Evolutionary conservation across 2,113 vertebrate genomes (phyloP).

Genomic region (Uria lomvia): DNA sequence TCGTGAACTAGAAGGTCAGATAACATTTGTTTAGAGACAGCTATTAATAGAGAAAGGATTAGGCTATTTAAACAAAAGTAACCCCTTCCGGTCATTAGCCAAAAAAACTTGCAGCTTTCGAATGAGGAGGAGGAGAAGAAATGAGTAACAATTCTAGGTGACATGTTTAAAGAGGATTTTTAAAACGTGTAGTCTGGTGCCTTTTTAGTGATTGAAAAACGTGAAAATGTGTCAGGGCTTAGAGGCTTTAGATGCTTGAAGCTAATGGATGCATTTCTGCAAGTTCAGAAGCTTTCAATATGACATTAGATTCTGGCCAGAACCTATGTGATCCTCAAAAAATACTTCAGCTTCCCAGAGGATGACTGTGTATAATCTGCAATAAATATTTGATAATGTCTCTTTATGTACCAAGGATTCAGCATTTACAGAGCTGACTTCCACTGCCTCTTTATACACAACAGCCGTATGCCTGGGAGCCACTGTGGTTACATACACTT

Average conservation of each 20-base stretch:
- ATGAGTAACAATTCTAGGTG: neutral
- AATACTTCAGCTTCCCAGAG: neutral
- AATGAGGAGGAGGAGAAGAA: neutral
- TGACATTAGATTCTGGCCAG: neutral
- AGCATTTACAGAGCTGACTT: neutral
- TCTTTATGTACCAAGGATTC: neutral
- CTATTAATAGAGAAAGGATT: constrained; percentile 50
- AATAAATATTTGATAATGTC: neutral
- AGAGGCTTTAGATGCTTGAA: neutral
- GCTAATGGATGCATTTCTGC: neutral
- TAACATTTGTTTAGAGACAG: constrained; percentile 21
- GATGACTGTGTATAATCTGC: neutral
- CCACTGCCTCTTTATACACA: neutral
- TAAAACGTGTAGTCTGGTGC: neutral
- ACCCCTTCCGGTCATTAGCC: neutral
- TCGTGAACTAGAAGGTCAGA: neutral
- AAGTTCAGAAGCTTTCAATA: neutral
- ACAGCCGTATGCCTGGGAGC: neutral
- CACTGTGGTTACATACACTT: neutral
- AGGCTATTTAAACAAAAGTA: constrained; percentile 22
- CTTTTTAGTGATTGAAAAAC: neutral
- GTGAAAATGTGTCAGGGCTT: neutral
- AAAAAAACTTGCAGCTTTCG: neutral
- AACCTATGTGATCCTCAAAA: neutral
- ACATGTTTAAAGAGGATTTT: neutral